These are phyloP conservation scores for Ophion obscuratus DNA, from an alignment of 2,888 invertebrate species.

Conservation along the genomic window DNA sequence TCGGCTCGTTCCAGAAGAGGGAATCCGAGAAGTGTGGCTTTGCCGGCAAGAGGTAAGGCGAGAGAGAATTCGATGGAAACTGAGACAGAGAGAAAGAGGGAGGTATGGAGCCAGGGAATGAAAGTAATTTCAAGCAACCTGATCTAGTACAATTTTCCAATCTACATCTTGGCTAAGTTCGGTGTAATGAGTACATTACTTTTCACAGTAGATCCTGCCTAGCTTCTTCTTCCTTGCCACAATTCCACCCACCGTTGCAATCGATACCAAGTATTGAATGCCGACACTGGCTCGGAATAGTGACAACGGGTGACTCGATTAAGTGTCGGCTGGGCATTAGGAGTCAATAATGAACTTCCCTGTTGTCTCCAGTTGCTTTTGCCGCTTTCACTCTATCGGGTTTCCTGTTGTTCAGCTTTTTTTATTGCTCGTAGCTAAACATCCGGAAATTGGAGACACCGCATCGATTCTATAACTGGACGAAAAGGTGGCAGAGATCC, in stretches of 20 bases:
- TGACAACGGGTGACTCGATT: conserved; percentile 73
- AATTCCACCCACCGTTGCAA: conserved; percentile 32
- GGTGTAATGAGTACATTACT: conserved; percentile 48
- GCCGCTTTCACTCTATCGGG: conserved; percentile 13
- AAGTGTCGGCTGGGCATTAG: conserved; percentile 73
- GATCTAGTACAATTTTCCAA: conserved; percentile 59
- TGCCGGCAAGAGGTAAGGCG: background rate
- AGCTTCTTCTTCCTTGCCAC: conserved; percentile 5
- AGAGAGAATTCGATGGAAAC: background rate
- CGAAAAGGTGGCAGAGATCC: conserved; percentile 8
- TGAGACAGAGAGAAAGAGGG: conserved; percentile 6
- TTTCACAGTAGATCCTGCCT: conserved; percentile 26
- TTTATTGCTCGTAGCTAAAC: conserved; percentile 24
- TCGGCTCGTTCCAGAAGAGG: conserved; percentile 9
- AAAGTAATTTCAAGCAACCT: conserved; percentile 55
- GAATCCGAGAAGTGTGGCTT: background rate
- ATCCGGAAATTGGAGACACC: background rate
- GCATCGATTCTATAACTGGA: conserved; percentile 41
- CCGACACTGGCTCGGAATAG: conserved; percentile 36
- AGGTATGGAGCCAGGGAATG: background rate
- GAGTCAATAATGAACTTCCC: conserved; percentile 71
- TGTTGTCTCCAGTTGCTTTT: conserved; percentile 11
- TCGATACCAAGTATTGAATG: conserved; percentile 1
- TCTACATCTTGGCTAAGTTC: conserved; percentile 50
- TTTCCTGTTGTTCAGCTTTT: conserved; percentile 5